Percentiles rank a stretch among this genome's conserved stretches.
These are phyloP conservation scores for Phenganax subtilis DNA, from an alignment of 92 coral and sea anemone genomes.

Conservation along the genomic window DNA sequence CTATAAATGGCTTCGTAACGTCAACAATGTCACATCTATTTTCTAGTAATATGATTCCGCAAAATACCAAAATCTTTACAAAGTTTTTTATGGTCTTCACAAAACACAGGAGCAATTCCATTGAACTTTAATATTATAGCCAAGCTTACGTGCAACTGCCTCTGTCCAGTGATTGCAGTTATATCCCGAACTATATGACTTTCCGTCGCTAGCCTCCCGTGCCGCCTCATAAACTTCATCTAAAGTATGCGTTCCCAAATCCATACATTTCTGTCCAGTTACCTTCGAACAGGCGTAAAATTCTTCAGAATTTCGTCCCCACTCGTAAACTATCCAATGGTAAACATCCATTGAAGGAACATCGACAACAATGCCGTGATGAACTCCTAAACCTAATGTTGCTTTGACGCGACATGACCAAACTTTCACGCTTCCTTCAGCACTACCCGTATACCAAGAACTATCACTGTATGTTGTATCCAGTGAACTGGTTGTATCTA, in stretches of 20 bases:
- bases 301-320: background rate
- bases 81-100: background rate
- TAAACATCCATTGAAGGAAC: background rate
- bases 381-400: constrained; percentile 6
- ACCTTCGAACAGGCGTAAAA: background rate
- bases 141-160: background rate
- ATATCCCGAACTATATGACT: background rate
- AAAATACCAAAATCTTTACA: no score
- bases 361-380: background rate
- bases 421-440: background rate
- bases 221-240: background rate
- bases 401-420: constrained; percentile 5
- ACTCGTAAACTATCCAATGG: background rate
- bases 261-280: background rate
- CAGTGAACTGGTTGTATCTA: background rate
- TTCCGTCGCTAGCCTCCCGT: background rate
- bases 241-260: background rate
- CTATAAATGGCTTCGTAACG: no score
- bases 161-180: constrained; percentile 7
- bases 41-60: no score
- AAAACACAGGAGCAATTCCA: background rate
- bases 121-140: background rate
- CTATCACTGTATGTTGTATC: background rate
- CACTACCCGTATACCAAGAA: constrained; percentile 4
- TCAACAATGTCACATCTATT: no score